These are phyloP conservation scores for Pristis pectinata DNA, from an alignment of 2,797 vertebrate genomes.

Conservation along the genomic window DNA sequence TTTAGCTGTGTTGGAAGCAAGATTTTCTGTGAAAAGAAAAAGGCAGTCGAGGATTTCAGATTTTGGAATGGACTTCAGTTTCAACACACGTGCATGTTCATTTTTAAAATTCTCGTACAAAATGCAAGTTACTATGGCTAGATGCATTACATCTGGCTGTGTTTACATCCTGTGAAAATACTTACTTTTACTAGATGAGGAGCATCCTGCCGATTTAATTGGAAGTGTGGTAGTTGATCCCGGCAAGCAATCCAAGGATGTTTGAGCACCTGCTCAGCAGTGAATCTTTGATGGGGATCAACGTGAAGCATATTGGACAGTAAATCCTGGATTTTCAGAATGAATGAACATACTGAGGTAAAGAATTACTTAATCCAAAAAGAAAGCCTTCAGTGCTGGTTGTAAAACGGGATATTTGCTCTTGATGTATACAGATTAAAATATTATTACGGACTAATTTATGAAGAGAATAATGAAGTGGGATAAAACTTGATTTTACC, in stretches of 20 bases:
- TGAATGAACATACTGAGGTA: neutral
- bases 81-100: neutral
- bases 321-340: slow-evolving; percentile 68
- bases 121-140: neutral
- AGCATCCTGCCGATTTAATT: slow-evolving; percentile 81
- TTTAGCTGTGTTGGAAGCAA: neutral
- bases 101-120: neutral
- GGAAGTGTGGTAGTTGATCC: slow-evolving; percentile 81
- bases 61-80: neutral
- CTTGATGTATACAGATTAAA: neutral
- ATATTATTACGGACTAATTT: neutral
- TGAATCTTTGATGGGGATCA: slow-evolving; percentile 90
- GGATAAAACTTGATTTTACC: neutral
- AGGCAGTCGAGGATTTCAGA: neutral
- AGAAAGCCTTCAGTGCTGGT: neutral
- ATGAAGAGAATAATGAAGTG: neutral
- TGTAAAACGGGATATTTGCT: neutral
- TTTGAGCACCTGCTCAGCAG: slow-evolving; percentile 88
- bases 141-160: neutral
- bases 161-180: no score
- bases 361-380: neutral
- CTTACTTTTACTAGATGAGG: slow-evolving; percentile 84
- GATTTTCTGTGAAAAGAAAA: neutral
- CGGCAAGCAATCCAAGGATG: slow-evolving; percentile 93
- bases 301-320: slow-evolving; percentile 95